Evolutionary conservation across 2,797 vertebrate genomes (phyloP).

Genomic region (Zalophus californianus): DNA sequence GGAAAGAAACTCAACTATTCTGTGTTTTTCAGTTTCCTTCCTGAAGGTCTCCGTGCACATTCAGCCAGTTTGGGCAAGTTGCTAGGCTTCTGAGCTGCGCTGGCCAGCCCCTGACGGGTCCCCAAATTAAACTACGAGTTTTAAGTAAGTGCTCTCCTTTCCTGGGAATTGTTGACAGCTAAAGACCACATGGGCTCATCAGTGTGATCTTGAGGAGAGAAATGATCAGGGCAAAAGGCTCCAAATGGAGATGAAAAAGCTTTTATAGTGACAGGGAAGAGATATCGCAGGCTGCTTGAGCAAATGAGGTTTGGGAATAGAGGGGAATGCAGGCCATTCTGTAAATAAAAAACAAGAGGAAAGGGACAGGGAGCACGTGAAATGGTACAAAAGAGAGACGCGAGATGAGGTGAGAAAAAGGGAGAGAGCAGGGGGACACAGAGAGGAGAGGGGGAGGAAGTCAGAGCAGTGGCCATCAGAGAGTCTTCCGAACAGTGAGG

Average conservation of each 20-base stretch:
- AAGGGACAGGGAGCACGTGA: background rate
- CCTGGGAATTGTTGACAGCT: constrained; percentile 64
- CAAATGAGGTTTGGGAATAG: constrained; percentile 51
- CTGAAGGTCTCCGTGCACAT: background rate
- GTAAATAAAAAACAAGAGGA: constrained; percentile 67
- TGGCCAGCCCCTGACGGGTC: background rate
- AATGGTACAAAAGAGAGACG: background rate
- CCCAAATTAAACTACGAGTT: constrained; percentile 72
- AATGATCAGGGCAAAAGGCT: constrained; percentile 73
- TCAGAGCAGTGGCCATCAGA: background rate
- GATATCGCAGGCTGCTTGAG: constrained; percentile 36
- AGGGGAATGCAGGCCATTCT: background rate
- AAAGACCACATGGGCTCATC: constrained; percentile 56
- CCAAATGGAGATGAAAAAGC: constrained; percentile 75
- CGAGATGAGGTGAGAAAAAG: background rate
- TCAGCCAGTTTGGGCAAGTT: background rate
- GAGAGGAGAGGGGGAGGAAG: background rate
- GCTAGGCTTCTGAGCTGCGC: background rate
- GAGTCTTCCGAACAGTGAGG: background rate
- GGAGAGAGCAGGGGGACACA: background rate
- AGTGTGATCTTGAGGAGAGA: constrained; percentile 66
- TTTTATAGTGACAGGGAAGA: constrained; percentile 75
- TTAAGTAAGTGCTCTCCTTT: constrained; percentile 50
- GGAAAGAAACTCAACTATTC: background rate
- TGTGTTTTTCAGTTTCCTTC: background rate